These are phyloP conservation scores for Ostrea edulis DNA, from an alignment of 1,140 invertebrate genomes.

Conservation along the genomic window DNA sequence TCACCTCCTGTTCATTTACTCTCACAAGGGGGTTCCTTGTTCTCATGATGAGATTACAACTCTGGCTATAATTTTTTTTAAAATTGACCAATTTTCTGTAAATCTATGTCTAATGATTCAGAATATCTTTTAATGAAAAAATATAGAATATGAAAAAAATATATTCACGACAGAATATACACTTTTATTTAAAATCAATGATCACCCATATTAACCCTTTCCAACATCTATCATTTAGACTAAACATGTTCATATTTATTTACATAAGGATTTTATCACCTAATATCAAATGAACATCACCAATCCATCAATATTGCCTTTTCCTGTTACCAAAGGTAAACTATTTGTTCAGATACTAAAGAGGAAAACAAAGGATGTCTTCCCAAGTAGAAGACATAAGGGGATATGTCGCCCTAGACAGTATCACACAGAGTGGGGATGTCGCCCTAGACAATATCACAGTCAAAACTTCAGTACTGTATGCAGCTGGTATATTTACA, in stretches of 20 bases:
- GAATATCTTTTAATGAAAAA: not conserved
- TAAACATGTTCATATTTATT: not conserved
- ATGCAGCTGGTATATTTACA: not conserved
- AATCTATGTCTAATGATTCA: not conserved
- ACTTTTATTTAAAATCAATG: too few relatives aligned
- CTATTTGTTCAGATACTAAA: not conserved
- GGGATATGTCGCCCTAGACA: not conserved
- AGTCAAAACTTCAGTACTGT: not conserved
- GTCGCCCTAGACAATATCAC: not conserved
- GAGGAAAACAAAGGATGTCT: not conserved
- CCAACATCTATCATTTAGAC: too few relatives aligned
- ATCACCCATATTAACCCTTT: too few relatives aligned
- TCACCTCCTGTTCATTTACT: not conserved
- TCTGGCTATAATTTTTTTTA: not conserved
- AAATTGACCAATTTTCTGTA: not conserved
- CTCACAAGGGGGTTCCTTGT: not conserved
- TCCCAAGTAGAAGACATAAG: too few relatives aligned
- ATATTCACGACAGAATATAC: not conserved
- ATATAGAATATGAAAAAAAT: not conserved
- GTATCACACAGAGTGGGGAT: too few relatives aligned
- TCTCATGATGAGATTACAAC: conserved; percentile 12
- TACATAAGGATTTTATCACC: not conserved
- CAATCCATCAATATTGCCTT: not conserved
- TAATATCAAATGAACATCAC: not conserved
- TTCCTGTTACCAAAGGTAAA: not conserved